Percentiles rank a stretch among this genome's conserved stretches.
These are phyloP conservation scores for Chirona hameri DNA, from an alignment of 2,888 invertebrate species.

Conservation along the genomic window DNA sequence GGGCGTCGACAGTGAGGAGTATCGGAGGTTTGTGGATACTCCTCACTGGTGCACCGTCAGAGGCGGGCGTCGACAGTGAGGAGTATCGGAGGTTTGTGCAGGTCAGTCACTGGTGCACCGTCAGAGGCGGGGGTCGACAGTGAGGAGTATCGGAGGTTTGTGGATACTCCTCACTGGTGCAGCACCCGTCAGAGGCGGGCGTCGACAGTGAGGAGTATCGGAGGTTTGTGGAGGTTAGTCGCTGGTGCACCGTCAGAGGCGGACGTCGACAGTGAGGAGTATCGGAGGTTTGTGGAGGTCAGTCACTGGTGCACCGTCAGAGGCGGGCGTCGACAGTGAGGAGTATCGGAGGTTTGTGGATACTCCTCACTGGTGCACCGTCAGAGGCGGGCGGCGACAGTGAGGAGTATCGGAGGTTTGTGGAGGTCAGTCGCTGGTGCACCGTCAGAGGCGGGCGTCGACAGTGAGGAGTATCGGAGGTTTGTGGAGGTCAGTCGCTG, in stretches of 20 bases:
- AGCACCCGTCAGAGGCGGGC: slow-evolving; percentile 71
- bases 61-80: slow-evolving; percentile 64
- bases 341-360: slow-evolving; percentile 64
- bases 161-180: too few species aligned
- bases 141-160: slow-evolving; percentile 63
- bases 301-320: too few species aligned
- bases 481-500: too few species aligned
- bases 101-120: too few species aligned
- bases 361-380: too few species aligned
- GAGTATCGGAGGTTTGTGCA: slow-evolving; percentile 64
- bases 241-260: too few species aligned
- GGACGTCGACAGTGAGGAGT: slow-evolving; percentile 65
- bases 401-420: slow-evolving; percentile 63
- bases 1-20: slow-evolving; percentile 65
- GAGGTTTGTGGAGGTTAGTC: slow-evolving; percentile 61
- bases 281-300: slow-evolving; percentile 61
- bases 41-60: too few species aligned
- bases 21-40: slow-evolving; percentile 61
- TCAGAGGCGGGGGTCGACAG: slow-evolving; percentile 67
- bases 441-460: slow-evolving; percentile 67
- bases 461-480: slow-evolving; percentile 63
- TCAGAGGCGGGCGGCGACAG: slow-evolving; percentile 67
- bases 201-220: slow-evolving; percentile 65
- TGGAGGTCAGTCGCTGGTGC: too few species aligned
- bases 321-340: slow-evolving; percentile 64